Percentiles rank a stretch among this genome's conserved stretches.
Conservation (phyloP, 2,113 vertebrate genomes). For the Sardina pilchardus region DNA sequence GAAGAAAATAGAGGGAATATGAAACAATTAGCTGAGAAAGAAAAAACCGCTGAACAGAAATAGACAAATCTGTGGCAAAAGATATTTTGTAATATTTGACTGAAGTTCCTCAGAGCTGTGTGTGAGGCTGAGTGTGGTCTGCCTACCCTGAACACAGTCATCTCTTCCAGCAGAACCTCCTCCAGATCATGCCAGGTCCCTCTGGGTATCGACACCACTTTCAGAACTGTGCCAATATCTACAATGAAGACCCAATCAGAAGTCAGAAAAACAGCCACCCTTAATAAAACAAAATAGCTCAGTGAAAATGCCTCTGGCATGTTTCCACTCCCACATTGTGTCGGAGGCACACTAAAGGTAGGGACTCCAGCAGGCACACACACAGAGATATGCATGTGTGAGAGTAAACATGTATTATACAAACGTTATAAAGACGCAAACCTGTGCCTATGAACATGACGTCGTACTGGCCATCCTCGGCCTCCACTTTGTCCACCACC, state of each 20-base stretch:
- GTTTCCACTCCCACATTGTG: not conserved
- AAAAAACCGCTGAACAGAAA: not conserved
- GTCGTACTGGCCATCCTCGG: constrained; percentile 95
- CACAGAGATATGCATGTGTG: not conserved
- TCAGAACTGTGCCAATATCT: constrained; percentile 94
- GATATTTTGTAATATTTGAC: not conserved
- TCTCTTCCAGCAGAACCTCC: constrained; percentile 97
- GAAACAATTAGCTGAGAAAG: not conserved
- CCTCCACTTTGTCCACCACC: constrained; percentile 94
- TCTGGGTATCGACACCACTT: constrained; percentile 95
- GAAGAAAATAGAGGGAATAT: constrained; percentile 23
- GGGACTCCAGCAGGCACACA: not conserved
- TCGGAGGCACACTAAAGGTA: not conserved
- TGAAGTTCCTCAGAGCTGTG: not conserved
- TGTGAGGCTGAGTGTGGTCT: not conserved
- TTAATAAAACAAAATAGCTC: not conserved
- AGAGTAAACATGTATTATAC: not conserved
- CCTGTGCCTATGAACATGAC: constrained; percentile 99
- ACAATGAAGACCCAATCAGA: constrained; percentile 21
- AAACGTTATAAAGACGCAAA: constrained; percentile 43
- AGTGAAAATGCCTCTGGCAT: not conserved
- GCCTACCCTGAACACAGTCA: constrained; percentile 93
- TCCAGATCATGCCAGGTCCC: constrained; percentile 98
- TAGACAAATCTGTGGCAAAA: not conserved
- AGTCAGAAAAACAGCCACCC: not conserved